phyloP scores from a whole-genome alignment of 1,140 invertebrate species.

The Pentalonia nigronervosa region DNA sequence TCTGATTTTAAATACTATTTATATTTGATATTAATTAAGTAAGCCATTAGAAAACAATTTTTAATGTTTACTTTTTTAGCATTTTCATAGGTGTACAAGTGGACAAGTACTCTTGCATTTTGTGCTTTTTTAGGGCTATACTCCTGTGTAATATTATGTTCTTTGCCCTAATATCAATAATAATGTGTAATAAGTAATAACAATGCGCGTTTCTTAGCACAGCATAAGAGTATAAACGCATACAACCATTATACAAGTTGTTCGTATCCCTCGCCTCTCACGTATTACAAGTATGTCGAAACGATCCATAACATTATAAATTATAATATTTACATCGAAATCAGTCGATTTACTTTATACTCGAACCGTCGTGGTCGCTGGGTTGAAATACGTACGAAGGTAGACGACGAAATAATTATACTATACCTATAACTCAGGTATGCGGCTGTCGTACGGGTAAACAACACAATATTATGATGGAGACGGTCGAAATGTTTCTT shows the following conservation, averaged over 20 bases:
- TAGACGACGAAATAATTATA: neutral
- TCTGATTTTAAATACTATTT: neutral
- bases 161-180: neutral
- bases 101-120: neutral
- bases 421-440: neutral
- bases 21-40: neutral
- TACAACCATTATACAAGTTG: neutral
- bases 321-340: neutral
- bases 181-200: no score
- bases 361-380: neutral
- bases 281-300: neutral
- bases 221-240: neutral
- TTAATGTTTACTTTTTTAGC: no score
- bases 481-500: neutral
- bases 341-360: constrained; percentile 32
- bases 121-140: neutral
- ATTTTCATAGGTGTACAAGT: neutral
- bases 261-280: neutral
- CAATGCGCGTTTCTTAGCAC: neutral
- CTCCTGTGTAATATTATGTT: neutral
- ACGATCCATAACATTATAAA: neutral
- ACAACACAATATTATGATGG: neutral
- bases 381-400: neutral
- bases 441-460: neutral
- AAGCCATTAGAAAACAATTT: no score